phyloP scores from a whole-genome alignment of 2,797 vertebrate genomes.

The Phataginus tricuspis region DNA sequence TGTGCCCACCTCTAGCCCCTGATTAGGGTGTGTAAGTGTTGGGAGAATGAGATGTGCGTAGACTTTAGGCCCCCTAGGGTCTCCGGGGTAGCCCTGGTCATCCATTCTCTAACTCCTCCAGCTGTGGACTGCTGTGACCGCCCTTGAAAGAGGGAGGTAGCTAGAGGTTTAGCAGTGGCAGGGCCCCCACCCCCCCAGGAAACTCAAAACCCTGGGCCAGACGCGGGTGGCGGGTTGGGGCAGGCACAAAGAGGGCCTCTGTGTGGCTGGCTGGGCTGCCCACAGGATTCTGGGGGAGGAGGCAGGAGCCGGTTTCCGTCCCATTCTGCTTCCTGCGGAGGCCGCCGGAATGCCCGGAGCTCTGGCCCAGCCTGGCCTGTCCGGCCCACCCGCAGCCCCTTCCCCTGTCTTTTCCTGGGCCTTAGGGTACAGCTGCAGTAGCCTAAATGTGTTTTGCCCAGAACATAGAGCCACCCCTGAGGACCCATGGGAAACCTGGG shows the following conservation, averaged over 20 bases:
- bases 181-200: conserved; percentile 73
- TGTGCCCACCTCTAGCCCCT: background rate
- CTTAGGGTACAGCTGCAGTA: conserved; percentile 1
- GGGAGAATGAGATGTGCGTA: background rate
- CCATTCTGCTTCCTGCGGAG: conserved; percentile 81
- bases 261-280: conserved; percentile 77
- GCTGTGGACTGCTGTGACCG: conserved; percentile 68
- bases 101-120: conserved; percentile 65
- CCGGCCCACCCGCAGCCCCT: conserved; percentile 74
- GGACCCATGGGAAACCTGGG: background rate
- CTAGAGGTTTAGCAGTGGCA: conserved; percentile 65
- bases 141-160: conserved; percentile 61
- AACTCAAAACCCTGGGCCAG: conserved; percentile 82
- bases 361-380: conserved; percentile 64
- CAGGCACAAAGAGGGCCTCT: conserved; percentile 82
- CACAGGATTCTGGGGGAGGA: conserved; percentile 83
- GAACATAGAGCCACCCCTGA: background rate
- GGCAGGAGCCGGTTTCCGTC: conserved; percentile 80
- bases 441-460: background rate
- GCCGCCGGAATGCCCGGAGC: conserved; percentile 81
- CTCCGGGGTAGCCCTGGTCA: conserved; percentile 42
- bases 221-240: conserved; percentile 75
- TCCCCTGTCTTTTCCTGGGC: conserved; percentile 66
- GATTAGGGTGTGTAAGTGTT: background rate
- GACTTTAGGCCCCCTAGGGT: background rate